Conservation (phyloP, 2,797 vertebrate genomes). For the Manis pentadactyla region DNA sequence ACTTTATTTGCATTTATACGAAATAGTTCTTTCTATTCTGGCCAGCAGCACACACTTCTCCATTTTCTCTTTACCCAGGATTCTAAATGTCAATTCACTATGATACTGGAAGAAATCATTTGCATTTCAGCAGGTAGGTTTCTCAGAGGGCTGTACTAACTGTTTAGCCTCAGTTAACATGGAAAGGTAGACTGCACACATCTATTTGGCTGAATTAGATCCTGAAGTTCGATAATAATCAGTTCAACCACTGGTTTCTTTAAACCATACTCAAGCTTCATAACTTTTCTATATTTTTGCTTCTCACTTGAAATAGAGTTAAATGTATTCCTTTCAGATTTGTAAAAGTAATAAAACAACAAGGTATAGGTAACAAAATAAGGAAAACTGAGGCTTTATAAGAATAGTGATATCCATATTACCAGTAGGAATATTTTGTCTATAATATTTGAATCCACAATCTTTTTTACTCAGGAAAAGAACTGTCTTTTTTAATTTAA, state of each 20-base stretch:
- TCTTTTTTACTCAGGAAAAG: not conserved
- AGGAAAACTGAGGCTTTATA: not conserved
- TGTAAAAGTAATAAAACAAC: not conserved
- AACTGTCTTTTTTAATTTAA: conserved; percentile 36
- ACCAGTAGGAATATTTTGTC: not conserved
- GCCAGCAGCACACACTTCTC: not conserved
- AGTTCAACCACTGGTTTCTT: not conserved
- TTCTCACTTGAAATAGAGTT: not conserved
- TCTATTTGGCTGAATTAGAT: not conserved
- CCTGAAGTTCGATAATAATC: not conserved
- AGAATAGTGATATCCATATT: not conserved
- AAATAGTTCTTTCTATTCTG: not conserved
- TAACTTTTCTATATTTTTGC: not conserved
- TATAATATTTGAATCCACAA: not conserved
- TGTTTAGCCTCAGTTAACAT: not conserved
- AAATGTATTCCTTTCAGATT: not conserved
- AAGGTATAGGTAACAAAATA: not conserved
- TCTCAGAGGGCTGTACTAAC: not conserved
- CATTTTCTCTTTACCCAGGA: not conserved
- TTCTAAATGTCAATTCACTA: not conserved
- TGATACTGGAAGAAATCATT: not conserved
- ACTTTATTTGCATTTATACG: not conserved
- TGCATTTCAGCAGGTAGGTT: not conserved
- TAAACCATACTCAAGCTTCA: not conserved
- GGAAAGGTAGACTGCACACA: not conserved